A percentile compares a stretch with the other conserved stretches of the same genome.
These are phyloP conservation scores for Meteorus cinctellus DNA, from an alignment of 2,888 invertebrate species.

Conservation along the genomic window DNA sequence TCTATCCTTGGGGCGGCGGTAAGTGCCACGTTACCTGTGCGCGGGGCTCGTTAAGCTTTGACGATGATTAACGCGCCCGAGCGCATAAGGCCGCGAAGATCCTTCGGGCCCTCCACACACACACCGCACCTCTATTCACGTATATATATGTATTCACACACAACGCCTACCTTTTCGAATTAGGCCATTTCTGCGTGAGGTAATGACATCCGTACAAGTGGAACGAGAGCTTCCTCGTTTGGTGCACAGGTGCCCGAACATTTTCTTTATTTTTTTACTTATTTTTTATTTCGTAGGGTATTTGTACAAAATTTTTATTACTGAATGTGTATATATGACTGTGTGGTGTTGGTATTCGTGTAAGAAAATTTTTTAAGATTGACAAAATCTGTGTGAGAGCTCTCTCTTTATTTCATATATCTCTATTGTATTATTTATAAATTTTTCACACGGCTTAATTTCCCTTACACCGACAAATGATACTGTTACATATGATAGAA, in stretches of 20 bases:
- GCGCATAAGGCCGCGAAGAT: slow-evolving; percentile 26
- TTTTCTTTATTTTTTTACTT: not conserved
- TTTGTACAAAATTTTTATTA: too few relatives aligned
- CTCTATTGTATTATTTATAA: slow-evolving; percentile 16
- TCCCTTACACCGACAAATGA: slow-evolving; percentile 22
- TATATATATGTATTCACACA: slow-evolving; percentile 11
- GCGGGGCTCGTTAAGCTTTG: slow-evolving; percentile 43
- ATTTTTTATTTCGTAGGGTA: too few relatives aligned
- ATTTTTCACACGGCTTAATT: slow-evolving; percentile 34
- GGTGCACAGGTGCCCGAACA: not conserved
- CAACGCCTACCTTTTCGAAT: slow-evolving; percentile 31
- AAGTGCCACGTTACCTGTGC: slow-evolving; percentile 41
- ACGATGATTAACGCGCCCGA: slow-evolving; percentile 45
- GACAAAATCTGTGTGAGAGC: slow-evolving; percentile 20
- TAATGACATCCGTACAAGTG: slow-evolving; percentile 34
- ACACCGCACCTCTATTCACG: not conserved
- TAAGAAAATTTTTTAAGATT: slow-evolving; percentile 9
- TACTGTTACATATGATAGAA: not conserved
- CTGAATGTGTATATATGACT: not conserved
- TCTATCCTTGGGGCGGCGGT: slow-evolving; percentile 41
- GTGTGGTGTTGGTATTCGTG: not conserved
- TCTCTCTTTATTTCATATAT: slow-evolving; percentile 16
- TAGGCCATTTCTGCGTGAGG: slow-evolving; percentile 32
- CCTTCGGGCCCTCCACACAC: slow-evolving; percentile 9
- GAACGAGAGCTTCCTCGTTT: slow-evolving; percentile 22